Base-by-base conservation (phyloP, 2,797 vertebrate genomes). In the Mus caroli region DNA sequence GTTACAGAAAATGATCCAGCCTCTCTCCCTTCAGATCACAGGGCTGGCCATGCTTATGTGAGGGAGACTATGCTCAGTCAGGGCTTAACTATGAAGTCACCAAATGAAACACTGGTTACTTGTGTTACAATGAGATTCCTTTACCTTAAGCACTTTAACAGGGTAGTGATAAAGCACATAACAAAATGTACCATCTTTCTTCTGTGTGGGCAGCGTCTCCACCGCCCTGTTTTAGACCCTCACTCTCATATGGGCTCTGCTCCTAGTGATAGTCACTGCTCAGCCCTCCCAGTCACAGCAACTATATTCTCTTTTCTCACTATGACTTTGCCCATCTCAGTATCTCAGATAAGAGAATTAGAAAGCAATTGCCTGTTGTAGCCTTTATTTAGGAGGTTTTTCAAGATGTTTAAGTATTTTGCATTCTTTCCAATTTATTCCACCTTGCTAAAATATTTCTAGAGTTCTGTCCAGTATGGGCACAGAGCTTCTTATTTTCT, bases 391-490 rank as follows among this genome's bases (percentile, higher is more conserved):
- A 90, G 52, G 20, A 93, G 26, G 10, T 4, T 78, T 95, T 89
- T 84, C 15, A 77, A 60, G 54, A 24, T 37, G 9, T 40, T 80
- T 34, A 67, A 28, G 56, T 40, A 78, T 76, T 93, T 92, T 90
- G 37, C 20, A 17, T 89, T 82, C 62, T 91, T 94, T 92, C 13
- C 22, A 60, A 69, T 56, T 78, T 17, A 86, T 15, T 80, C 86
- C 20, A 87, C 15, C 37, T 88, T 76, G 60, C 64, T 87, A 58
- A 80, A 94, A 82, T 50, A 22, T 52, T 87, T 67, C 43, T 28
- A 95, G 73, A 96, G 96, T 75, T 95, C 84, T 86, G 26, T 58
- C 82, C 1, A 77, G 50, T 46, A 34, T 31, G 8, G 40, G 13
- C 62, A 7, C 54, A n/a, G 52, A 13, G 24, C 58, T 85, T 95